Conservation (phyloP, 2,888 invertebrate genomes). For the Coenonympha glycerion region DNA sequence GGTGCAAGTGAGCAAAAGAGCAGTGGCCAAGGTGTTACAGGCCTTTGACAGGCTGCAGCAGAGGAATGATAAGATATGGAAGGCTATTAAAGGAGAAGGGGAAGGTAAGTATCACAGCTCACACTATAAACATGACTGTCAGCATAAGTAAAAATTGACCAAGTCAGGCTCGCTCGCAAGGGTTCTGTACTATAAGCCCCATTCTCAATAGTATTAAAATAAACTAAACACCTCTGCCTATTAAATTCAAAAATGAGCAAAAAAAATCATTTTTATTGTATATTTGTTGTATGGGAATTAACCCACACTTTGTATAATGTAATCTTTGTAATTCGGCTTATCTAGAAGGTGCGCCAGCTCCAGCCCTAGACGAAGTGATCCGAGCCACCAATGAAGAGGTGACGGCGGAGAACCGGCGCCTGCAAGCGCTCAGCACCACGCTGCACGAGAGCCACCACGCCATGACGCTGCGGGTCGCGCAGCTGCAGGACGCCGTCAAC, state of each 20-base stretch:
- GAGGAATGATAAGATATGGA: slow-evolving; percentile 94
- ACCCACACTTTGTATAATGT: too few relatives aligned
- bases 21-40: slow-evolving; percentile 96
- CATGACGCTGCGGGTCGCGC: slow-evolving; percentile 92
- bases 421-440: slow-evolving; percentile 93
- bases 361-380: slow-evolving; percentile 86
- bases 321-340: too few relatives aligned
- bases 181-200: too few relatives aligned
- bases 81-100: slow-evolving; percentile 88
- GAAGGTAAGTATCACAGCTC: slow-evolving; percentile 78
- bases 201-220: too few relatives aligned
- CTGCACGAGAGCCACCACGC: slow-evolving; percentile 95
- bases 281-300: too few relatives aligned
- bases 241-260: too few relatives aligned
- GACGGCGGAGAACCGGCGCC: slow-evolving; percentile 90
- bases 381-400: slow-evolving; percentile 90
- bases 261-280: too few relatives aligned
- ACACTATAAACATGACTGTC: too few relatives aligned
- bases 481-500: slow-evolving; percentile 89
- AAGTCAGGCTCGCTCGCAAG: too few relatives aligned
- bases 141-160: too few relatives aligned
- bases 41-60: slow-evolving; percentile 97
- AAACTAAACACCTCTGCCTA: too few relatives aligned
- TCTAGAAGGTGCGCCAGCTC: slow-evolving; percentile 78
- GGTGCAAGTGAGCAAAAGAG: slow-evolving; percentile 96